A percentile compares a stretch with the other conserved stretches of the same genome.
Conservation (phyloP, 2,888 invertebrate genomes). For the Tubiluchus corallicola region DNA sequence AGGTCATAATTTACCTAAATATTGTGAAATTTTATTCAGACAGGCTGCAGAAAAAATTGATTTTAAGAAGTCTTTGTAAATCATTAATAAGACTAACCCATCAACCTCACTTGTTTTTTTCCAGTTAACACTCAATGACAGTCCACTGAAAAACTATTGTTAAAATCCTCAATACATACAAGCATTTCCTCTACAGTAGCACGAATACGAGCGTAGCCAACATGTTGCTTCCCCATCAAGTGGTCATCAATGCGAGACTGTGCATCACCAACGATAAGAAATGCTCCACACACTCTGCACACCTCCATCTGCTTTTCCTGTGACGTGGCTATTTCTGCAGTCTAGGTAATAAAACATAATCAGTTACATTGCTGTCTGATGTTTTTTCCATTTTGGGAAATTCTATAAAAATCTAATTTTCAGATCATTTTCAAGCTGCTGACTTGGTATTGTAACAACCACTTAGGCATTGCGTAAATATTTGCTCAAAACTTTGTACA, state of each 20-base stretch:
- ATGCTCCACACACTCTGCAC: slow-evolving; percentile 92
- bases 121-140: neutral
- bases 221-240: slow-evolving; percentile 93
- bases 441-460: too few species aligned
- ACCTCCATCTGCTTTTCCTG: slow-evolving; percentile 98
- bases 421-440: too few species aligned
- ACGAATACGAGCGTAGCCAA: slow-evolving; percentile 53
- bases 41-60: too few species aligned
- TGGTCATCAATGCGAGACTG: slow-evolving; percentile 95
- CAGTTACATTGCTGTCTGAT: too few species aligned
- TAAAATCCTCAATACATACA: slow-evolving; percentile 7
- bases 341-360: too few species aligned
- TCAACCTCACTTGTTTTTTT: too few species aligned
- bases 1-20: too few species aligned
- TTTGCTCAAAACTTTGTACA: too few species aligned
- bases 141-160: neutral
- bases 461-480: too few species aligned
- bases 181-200: slow-evolving; percentile 15
- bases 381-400: too few species aligned
- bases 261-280: slow-evolving; percentile 95
- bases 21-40: too few species aligned
- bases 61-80: slow-evolving; percentile 8
- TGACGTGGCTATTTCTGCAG: slow-evolving; percentile 61
- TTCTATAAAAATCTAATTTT: too few species aligned
- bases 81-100: neutral